Conservation (phyloP, 2,797 vertebrate genomes). For the Uromys caudimaculatus region DNA sequence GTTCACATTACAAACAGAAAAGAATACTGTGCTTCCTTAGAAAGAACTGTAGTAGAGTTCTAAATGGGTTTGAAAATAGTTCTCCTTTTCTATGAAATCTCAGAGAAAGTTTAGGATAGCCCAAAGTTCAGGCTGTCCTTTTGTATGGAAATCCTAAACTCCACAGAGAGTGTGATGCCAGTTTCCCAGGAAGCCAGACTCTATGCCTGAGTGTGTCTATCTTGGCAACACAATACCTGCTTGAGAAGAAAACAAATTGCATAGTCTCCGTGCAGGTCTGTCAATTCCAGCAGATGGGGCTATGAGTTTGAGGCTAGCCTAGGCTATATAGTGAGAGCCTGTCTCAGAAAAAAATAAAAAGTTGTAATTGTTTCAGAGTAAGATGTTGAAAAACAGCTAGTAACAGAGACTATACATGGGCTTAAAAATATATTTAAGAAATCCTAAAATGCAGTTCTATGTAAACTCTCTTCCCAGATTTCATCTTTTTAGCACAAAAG, state of each 20-base stretch:
- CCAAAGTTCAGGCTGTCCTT: neutral
- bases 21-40: neutral
- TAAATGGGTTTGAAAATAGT: slow-evolving; percentile 10
- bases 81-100: neutral
- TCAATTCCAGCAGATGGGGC: neutral
- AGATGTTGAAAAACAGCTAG: slow-evolving; percentile 24
- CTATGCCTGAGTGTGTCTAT: neutral
- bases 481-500: neutral
- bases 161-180: neutral
- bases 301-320: neutral
- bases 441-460: slow-evolving; percentile 29
- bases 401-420: slow-evolving; percentile 20
- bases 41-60: neutral
- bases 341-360: neutral
- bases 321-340: neutral
- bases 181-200: slow-evolving; percentile 8
- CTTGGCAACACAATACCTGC: neutral
- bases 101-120: neutral
- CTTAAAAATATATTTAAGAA: slow-evolving; percentile 54
- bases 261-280: neutral
- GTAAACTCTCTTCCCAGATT: slow-evolving; percentile 2
- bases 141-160: slow-evolving; percentile 9
- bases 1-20: neutral
- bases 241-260: neutral
- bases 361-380: slow-evolving; percentile 37